These are phyloP conservation scores for Pelosia muscerda DNA, from an alignment of 2,888 invertebrate species.

Conservation along the genomic window DNA sequence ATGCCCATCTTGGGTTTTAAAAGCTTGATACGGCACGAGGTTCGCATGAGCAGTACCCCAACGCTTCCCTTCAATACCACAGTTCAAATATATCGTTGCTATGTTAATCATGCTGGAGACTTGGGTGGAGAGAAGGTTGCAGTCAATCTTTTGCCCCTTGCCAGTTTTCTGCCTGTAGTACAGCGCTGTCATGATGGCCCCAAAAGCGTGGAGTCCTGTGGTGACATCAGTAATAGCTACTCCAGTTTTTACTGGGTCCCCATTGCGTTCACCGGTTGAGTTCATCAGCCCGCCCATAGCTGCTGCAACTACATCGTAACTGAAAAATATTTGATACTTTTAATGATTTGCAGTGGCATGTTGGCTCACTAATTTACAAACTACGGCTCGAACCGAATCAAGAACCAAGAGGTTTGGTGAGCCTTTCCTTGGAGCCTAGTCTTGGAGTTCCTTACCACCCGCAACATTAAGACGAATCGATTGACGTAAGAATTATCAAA, in stretches of 20 bases:
- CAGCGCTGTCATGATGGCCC: constrained; percentile 97
- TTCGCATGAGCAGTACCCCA: constrained; percentile 98
- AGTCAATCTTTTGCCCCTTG: constrained; percentile 96
- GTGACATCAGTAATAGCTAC: constrained; percentile 97
- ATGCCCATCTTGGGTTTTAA: constrained; percentile 93
- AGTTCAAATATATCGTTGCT: constrained; percentile 96
- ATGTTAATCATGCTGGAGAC: constrained; percentile 95
- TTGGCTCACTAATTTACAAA: too few species aligned
- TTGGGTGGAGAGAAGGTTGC: constrained; percentile 97
- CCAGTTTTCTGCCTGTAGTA: constrained; percentile 92
- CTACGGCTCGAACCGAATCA: too few species aligned
- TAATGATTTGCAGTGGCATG: too few species aligned
- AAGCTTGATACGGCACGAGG: constrained; percentile 97
- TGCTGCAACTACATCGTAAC: constrained; percentile 97
- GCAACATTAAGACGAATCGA: too few species aligned
- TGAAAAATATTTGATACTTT: constrained; percentile 52
- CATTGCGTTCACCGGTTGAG: constrained; percentile 94
- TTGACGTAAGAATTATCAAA: too few species aligned
- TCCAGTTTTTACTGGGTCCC: constrained; percentile 96
- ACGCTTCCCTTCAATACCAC: constrained; percentile 90
- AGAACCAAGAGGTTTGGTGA: too few species aligned
- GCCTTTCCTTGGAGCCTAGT: too few species aligned
- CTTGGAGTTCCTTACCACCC: too few species aligned
- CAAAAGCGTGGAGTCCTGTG: constrained; percentile 97
- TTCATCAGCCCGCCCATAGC: constrained; percentile 96